phyloP scores from a whole-genome alignment of 1,140 invertebrate genomes.

The Penaeus japonicus region DNA sequence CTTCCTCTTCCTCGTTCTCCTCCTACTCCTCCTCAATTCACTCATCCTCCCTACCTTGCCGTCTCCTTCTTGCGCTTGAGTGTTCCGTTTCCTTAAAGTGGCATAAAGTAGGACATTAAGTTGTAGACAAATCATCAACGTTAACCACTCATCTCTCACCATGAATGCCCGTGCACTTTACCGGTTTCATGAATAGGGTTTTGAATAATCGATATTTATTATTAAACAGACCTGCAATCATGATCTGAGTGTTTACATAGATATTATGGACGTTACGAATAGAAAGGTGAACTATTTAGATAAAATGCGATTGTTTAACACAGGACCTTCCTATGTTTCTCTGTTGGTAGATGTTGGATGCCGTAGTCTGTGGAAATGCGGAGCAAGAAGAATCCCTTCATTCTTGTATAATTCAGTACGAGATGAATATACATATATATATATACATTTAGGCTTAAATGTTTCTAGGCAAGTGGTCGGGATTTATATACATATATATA shows the following conservation, averaged over 20 bases:
- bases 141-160: too few relatives aligned
- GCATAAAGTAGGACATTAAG: neutral
- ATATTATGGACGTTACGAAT: slow-evolving; percentile 8
- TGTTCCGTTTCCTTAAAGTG: too few relatives aligned
- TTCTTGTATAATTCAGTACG: neutral
- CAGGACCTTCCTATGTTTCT: neutral
- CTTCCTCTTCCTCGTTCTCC: neutral
- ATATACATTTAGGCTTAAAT: too few relatives aligned
- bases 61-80: neutral
- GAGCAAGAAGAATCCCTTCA: neutral
- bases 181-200: neutral
- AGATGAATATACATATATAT: too few relatives aligned
- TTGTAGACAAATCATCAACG: neutral
- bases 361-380: neutral
- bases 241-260: neutral
- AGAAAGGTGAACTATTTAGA: slow-evolving; percentile 21
- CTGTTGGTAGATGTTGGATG: neutral
- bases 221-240: neutral
- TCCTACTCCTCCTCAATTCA: neutral
- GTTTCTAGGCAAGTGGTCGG: too few relatives aligned
- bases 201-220: neutral
- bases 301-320: neutral
- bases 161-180: neutral
- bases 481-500: too few relatives aligned
- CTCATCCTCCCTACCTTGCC: slow-evolving; percentile 4